phyloP scores from a whole-genome alignment of 2,888 invertebrate species.

The Apamea epomidion region DNA sequence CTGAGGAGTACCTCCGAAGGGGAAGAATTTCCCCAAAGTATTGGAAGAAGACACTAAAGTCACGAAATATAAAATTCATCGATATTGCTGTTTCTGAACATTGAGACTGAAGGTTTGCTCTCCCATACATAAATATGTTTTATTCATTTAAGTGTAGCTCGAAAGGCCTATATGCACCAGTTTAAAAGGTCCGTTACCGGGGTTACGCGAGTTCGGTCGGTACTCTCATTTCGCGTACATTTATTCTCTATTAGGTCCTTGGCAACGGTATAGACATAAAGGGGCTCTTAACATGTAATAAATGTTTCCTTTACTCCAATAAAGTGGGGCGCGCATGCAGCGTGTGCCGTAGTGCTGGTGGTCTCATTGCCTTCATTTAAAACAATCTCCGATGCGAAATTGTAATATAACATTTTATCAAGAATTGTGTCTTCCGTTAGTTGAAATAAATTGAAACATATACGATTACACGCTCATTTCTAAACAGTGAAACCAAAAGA shows the following conservation, averaged over 20 bases:
- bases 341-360: conserved; percentile 68
- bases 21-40: conserved; percentile 86
- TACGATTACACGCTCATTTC: conserved; percentile 46
- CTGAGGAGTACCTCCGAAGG: conserved; percentile 78
- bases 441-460: conserved; percentile 54
- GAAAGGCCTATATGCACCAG: conserved; percentile 50
- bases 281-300: conserved; percentile 85
- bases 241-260: conserved; percentile 78
- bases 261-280: conserved; percentile 84
- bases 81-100: conserved; percentile 82
- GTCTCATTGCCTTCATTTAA: conserved; percentile 83
- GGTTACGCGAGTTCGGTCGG: conserved; percentile 57
- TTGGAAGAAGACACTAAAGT: conserved; percentile 81
- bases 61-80: conserved; percentile 87
- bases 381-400: conserved; percentile 78
- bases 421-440: conserved; percentile 49
- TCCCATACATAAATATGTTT: conserved; percentile 57
- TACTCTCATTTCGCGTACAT: conserved; percentile 67
- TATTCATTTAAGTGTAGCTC: conserved; percentile 59
- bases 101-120: conserved; percentile 64
- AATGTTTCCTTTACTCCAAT: conserved; percentile 84
- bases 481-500: conserved; percentile 20
- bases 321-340: conserved; percentile 77
- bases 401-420: conserved; percentile 57
- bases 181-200: conserved; percentile 61